Base-by-base conservation (phyloP, 2,888 invertebrate genomes). In the Onthophagus sagittarius region DNA sequence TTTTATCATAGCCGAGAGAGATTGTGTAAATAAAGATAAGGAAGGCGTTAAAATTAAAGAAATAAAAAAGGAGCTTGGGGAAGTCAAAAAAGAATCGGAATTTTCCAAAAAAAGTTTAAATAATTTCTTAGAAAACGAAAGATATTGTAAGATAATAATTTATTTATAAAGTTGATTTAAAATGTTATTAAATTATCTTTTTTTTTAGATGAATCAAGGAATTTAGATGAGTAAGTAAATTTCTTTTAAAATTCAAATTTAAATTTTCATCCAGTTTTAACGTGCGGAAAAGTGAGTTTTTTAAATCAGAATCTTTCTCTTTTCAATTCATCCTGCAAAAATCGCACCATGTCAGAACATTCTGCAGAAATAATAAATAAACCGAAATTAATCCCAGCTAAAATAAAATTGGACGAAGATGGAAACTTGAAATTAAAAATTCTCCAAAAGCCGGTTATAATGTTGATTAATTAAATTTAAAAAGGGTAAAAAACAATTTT, bases 371-470 rank as follows among this genome's bases (percentile, higher is more conserved):
- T 81, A 11, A 80, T 80, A 76, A 79, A 78, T 32, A 78, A 78
- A 11, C 65, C 53, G 23, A 82, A 82, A 80, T 79, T 77, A 65
- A 65, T 80, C n/a, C 82, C 82, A 5, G 82, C 80, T 2, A 77
- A 77, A 77, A 80, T 82, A 62, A 76, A 77, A 72, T 78, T 75
- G 65, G 76, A 75, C 71, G 62, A 74, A 69, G 75, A 75, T 64
- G 75, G 77, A 63, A 73, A 78, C 32, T 76, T 81, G 15, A 77
- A 73, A 64, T 62, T 81, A 23, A 75, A 80, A 71, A 62, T 71
- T 62, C 70, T 81, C 15, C 72, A 80, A 15, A 80, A 76, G 77
- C 75, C 79, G 67, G 79, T 82, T 64, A 75, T 71, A 72, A 79
- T 82, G 82, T 82, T 79, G 11, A 80, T 78, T 69, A 4, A 5